Evolutionary conservation across 2,888 invertebrate genomes (phyloP), one percentile per base, ranked within the genome.

Genomic region (Andrena flavipes): DNA sequence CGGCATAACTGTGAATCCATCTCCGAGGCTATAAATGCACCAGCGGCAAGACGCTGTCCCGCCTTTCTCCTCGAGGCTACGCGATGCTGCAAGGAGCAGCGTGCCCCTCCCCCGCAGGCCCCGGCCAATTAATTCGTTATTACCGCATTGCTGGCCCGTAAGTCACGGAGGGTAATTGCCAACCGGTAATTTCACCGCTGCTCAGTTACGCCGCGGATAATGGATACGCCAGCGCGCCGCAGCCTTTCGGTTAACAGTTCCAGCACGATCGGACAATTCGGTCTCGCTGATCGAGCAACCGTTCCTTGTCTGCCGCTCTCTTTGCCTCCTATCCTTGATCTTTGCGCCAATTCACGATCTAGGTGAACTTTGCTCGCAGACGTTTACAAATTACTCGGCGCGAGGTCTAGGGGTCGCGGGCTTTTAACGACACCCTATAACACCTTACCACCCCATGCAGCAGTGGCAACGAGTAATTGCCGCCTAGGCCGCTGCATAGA

Each of bases 91-190:
- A 77, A 77, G 81, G 76, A 65, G 49, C 56, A 42, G 20, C 65
- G n/a, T 2, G 35, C 54, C 65, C n/a, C 67, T 60, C 51, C 71
- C 63, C 67, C 68, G 51, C 35, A 10, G 29, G 42, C 65, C 56
- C 42, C 60, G 51, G 76, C 85, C 91, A 90, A 91, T 90, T 91
- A 90, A 91, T 91, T 89, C 88, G 87, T 87, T 86, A 89, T 90
- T 90, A 91, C 87, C 85, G 88, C 84, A 86, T 85, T 83, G 84
- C 80, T 77, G 75, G 79, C 49, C 75, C 87, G 86, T 89, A 88
- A 90, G 85, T 89, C 86, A 89, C 82, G 69, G 73, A 76, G 82
- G 80, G 84, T 87, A 87, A 90, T 90, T 89, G 84, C 85, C 73
- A 69, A 75, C 75, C 73, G 85, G 88, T 89, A 89, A 90, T 88